Percentiles rank a stretch among this genome's conserved stretches.
Evolutionary conservation across 2,113 vertebrate genomes (phyloP).

Genomic region (Rhinogobius similis): DNA sequence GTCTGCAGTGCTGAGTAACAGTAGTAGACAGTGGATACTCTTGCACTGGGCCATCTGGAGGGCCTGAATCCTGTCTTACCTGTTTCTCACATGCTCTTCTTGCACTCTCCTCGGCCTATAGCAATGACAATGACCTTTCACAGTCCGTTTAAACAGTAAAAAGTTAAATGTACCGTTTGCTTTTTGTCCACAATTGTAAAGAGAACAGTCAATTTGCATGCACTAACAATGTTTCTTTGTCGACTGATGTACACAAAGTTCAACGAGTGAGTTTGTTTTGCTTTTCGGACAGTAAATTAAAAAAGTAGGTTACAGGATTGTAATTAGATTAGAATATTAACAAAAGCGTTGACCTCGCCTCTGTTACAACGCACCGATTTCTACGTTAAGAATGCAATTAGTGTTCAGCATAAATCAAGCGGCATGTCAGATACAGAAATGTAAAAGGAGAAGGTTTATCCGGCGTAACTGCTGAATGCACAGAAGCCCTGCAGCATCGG

Average conservation of each 20-base stretch:
- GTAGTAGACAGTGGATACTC: conserved; percentile 19
- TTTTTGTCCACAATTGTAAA: not conserved
- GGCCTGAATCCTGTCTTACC: conserved; percentile 61
- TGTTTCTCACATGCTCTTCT: conserved; percentile 53
- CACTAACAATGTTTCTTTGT: not conserved
- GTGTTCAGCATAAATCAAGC: conserved; percentile 31
- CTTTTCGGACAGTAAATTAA: not conserved
- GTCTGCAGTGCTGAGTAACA: conserved; percentile 16
- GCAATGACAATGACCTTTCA: conserved; percentile 45
- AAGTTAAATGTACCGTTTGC: not conserved
- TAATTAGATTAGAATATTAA: not conserved
- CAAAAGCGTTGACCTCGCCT: not conserved
- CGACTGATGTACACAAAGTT: not conserved
- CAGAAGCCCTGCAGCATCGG: conserved; percentile 49
- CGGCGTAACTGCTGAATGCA: conserved; percentile 29
- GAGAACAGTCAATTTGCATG: not conserved
- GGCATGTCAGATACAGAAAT: conserved; percentile 26
- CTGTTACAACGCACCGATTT: too few relatives aligned
- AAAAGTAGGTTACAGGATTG: too few relatives aligned
- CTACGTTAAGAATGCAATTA: not conserved
- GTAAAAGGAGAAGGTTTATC: conserved; percentile 26
- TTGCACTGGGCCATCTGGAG: conserved; percentile 28
- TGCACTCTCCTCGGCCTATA: conserved; percentile 40
- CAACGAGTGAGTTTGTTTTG: not conserved
- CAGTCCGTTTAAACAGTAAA: conserved; percentile 2